These are phyloP conservation scores for Erpornis zantholeuca DNA, from an alignment of 2,113 vertebrate genomes.

Conservation along the genomic window DNA sequence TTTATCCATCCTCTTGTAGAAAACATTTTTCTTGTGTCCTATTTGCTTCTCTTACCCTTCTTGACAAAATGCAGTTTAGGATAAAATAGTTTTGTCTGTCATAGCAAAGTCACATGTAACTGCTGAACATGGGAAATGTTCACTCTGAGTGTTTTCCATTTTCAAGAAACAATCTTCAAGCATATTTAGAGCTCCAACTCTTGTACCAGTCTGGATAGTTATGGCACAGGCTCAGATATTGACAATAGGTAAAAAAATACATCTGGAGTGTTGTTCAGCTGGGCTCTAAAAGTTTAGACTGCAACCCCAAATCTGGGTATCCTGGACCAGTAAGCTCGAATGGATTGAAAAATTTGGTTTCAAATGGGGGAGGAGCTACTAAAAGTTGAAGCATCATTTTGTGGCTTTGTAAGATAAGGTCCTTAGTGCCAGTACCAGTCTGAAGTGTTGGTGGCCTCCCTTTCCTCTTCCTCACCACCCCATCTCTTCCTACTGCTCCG, in stretches of 20 bases:
- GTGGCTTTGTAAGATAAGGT: not conserved
- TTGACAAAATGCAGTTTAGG: not conserved
- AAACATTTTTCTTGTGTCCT: not conserved
- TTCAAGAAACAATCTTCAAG: not conserved
- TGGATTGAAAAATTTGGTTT: not conserved
- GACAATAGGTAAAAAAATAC: not conserved
- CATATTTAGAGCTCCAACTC: not conserved
- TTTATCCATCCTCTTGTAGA: not conserved
- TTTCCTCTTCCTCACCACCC: not conserved
- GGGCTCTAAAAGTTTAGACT: not conserved
- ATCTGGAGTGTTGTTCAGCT: not conserved
- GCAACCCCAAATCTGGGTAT: not conserved
- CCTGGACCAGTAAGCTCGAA: not conserved
- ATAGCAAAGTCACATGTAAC: not conserved
- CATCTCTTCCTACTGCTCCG: fast-evolving
- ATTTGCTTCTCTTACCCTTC: not conserved
- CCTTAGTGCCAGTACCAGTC: not conserved
- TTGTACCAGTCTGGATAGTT: not conserved
- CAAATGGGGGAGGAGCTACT: not conserved
- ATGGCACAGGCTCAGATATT: fast-evolving
- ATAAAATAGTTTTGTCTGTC: not conserved
- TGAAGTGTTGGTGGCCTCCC: fast-evolving
- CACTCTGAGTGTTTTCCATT: not conserved
- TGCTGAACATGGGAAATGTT: not conserved
- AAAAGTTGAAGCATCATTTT: not conserved